A percentile compares a stretch with the other conserved stretches of the same genome.
These are phyloP conservation scores for Cyprinodon variegatus DNA, from an alignment of 2,113 vertebrate genomes.

Conservation along the genomic window DNA sequence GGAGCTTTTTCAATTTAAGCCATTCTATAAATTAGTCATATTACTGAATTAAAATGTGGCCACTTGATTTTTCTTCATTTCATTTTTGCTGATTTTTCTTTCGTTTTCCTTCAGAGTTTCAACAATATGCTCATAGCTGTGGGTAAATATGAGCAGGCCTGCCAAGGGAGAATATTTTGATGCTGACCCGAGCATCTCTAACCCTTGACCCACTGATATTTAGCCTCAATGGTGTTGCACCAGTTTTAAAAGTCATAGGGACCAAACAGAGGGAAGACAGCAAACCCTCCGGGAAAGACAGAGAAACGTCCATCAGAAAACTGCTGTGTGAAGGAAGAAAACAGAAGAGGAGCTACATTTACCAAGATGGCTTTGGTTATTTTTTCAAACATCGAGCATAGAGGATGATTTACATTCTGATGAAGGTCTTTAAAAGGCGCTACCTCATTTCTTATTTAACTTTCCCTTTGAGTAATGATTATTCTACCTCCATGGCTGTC, in stretches of 20 bases:
- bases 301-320: slow-evolving; percentile 2
- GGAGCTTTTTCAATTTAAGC: too few species aligned
- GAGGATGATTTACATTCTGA: background rate
- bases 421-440: background rate
- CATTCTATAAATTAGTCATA: too few species aligned
- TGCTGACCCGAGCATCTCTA: slow-evolving; percentile 23
- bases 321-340: background rate
- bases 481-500: slow-evolving; percentile 17
- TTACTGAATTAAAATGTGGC: too few species aligned
- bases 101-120: background rate
- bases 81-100: background rate
- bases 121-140: background rate
- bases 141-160: background rate
- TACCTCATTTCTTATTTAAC: background rate
- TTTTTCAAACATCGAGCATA: background rate
- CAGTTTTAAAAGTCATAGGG: slow-evolving; percentile 39
- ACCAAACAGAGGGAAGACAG: slow-evolving; percentile 51
- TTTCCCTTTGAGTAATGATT: slow-evolving; percentile 6
- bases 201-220: slow-evolving; percentile 24
- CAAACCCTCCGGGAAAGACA: slow-evolving; percentile 13
- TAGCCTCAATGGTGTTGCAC: slow-evolving; percentile 33
- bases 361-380: background rate
- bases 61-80: too few species aligned
- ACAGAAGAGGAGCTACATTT: background rate
- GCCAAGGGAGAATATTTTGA: slow-evolving; percentile 6